Evolutionary conservation across 2,888 invertebrate species (phyloP), one percentile per base, ranked within the genome.

Genomic region (Netelia virgata): DNA sequence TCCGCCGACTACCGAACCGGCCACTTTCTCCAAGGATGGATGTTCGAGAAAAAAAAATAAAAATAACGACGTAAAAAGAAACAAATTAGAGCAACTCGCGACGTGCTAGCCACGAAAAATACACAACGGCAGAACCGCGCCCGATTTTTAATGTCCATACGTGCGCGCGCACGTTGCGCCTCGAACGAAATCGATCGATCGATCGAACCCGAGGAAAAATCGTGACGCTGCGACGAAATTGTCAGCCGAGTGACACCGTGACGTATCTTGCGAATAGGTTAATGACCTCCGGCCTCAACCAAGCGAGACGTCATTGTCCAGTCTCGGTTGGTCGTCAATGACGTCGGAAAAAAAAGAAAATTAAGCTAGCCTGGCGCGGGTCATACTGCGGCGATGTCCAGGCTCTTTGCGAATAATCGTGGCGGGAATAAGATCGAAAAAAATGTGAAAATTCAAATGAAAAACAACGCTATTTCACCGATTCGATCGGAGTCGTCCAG

Each of bases 291-390:
- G 74, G 63, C 61, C 16, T 55, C 11, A 77, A 77, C 77, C 79
- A 87, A 87, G 86, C 85, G 72, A 81, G 77, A 81, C 61, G 84
- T 88, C 87, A 89, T 89, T 83, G 68, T 76, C 90, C 90, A 90
- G 88, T 90, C 88, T 69, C 76, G 82, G 76, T 87, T 90, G 90
- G 90, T 87, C 76, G 68, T 88, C 82, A 85, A 88, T 89, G 88
- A 89, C 86, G 85, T 74, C 57, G 70, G 57, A 63, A 55, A 73
- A 41, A 64, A 41, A 57, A 23, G 36, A 57, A 77, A 28, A 55
- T 16, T 28, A 55, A 85, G 85, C 82, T 55, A 61, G 59, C 83
- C 82, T 68, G 83, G 72, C 41, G 11, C 74, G 28, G 43, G 47
- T 72, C 74, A 74, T 55, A 64, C 28, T 20, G 47, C 61, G 68